Evolutionary conservation across 2,888 invertebrate species (phyloP).

Genomic region (Adelphocoris suturalis): DNA sequence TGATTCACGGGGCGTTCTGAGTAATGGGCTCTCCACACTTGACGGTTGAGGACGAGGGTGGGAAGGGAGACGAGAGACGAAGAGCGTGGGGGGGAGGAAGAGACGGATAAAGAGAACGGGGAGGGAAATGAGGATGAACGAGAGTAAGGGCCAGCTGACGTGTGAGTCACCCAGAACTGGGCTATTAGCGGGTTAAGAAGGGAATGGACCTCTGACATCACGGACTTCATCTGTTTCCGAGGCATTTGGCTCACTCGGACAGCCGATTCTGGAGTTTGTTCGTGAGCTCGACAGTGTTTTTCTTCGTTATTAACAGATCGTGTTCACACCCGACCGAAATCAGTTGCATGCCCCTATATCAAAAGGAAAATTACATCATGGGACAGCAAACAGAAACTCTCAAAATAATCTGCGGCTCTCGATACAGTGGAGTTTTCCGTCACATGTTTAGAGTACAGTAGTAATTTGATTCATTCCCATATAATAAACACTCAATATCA

Average conservation of each 20-base stretch:
- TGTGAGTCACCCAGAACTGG: background rate
- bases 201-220: background rate
- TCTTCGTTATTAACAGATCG: background rate
- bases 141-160: slow-evolving; percentile 11
- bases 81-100: too few species aligned
- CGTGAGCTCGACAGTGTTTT: background rate
- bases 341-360: background rate
- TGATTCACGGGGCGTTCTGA: slow-evolving; percentile 26
- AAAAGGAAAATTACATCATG: too few species aligned
- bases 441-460: too few species aligned
- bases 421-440: too few species aligned
- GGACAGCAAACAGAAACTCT: too few species aligned
- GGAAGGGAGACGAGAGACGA: background rate
- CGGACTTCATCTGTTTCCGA: background rate
- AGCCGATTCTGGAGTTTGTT: too few species aligned
- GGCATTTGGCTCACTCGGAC: background rate
- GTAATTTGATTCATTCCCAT: too few species aligned
- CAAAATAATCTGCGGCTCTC: too few species aligned
- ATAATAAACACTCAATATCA: too few species aligned
- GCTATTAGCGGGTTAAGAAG: slow-evolving; percentile 10
- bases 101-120: too few species aligned
- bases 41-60: background rate
- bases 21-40: slow-evolving; percentile 31
- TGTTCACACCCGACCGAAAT: background rate
- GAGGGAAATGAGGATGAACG: too few species aligned